A percentile compares a stretch with the other conserved stretches of the same genome.
These are phyloP conservation scores for Nannobrachium achirus DNA, from an alignment of 2,113 vertebrate species.

Conservation along the genomic window DNA sequence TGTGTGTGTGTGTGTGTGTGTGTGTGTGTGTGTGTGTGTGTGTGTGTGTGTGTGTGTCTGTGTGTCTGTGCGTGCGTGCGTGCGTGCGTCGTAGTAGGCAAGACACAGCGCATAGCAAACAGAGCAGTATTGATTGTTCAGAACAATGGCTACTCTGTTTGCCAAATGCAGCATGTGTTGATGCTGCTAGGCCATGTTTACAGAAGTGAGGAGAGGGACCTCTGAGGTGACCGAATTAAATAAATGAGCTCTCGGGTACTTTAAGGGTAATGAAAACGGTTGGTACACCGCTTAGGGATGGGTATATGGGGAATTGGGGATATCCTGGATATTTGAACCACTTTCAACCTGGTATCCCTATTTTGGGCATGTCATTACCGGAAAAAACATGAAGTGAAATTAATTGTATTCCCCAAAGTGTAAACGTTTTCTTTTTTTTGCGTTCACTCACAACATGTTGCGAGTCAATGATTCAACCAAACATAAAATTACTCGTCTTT, in stretches of 20 bases:
- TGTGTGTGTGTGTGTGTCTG: background rate
- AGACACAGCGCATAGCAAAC: constrained; percentile 5
- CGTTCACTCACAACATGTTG: too few relatives aligned
- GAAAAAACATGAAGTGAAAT: too few relatives aligned
- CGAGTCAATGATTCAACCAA: too few relatives aligned
- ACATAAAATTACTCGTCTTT: too few relatives aligned
- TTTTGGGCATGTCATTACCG: too few relatives aligned
- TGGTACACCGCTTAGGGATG: too few relatives aligned
- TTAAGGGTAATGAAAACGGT: background rate
- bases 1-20: background rate
- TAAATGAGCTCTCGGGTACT: constrained; percentile 1
- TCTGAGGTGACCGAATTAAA: background rate
- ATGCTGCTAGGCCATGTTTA: background rate
- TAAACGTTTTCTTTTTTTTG: too few relatives aligned
- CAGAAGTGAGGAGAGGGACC: background rate
- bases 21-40: background rate
- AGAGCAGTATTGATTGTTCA: constrained; percentile 14
- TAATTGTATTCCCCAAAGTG: too few relatives aligned
- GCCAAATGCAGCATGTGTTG: background rate
- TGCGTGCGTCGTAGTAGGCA: background rate
- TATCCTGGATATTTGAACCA: too few relatives aligned
- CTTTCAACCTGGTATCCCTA: too few relatives aligned
- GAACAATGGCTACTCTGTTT: background rate
- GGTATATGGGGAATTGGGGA: too few relatives aligned
- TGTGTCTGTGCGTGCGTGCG: too few relatives aligned